Conservation (phyloP, 2,888 invertebrate genomes). For the Palloptera scutellata region DNA sequence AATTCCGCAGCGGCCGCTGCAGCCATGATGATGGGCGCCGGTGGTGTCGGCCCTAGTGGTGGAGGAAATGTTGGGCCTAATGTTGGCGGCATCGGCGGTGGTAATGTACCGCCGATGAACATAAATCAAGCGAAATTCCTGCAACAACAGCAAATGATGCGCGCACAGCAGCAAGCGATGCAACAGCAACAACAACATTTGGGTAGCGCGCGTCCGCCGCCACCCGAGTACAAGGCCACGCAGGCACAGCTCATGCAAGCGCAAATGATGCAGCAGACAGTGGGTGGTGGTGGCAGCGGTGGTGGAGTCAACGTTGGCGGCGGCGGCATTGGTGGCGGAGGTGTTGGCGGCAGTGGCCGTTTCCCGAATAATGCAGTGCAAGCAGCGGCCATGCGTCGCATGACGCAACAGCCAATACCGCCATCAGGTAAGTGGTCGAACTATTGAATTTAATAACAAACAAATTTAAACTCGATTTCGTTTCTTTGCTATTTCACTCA, state of each 20-base stretch:
- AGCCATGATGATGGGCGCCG: constrained; percentile 51
- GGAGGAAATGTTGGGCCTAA: constrained; percentile 33
- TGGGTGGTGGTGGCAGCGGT: constrained; percentile 64
- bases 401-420: constrained; percentile 77
- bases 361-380: constrained; percentile 67
- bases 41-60: constrained; percentile 38
- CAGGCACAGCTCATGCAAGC: constrained; percentile 65
- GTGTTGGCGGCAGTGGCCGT: constrained; percentile 59
- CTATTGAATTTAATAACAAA: not conserved
- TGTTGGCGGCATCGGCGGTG: constrained; percentile 46
- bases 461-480: not conserved
- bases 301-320: constrained; percentile 68
- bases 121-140: constrained; percentile 72
- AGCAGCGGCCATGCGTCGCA: constrained; percentile 69
- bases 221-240: constrained; percentile 83
- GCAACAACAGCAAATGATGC: constrained; percentile 73
- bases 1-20: constrained; percentile 40
- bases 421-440: constrained; percentile 68
- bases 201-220: constrained; percentile 74
- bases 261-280: constrained; percentile 67
- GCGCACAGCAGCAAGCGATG: constrained; percentile 55
- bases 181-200: constrained; percentile 63
- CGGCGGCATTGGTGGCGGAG: constrained; percentile 36
- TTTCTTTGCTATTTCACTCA: constrained; percentile 41
- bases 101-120: constrained; percentile 53